These are phyloP conservation scores for Eupithecia vulgata DNA, from an alignment of 2,888 invertebrate genomes.

Conservation along the genomic window DNA sequence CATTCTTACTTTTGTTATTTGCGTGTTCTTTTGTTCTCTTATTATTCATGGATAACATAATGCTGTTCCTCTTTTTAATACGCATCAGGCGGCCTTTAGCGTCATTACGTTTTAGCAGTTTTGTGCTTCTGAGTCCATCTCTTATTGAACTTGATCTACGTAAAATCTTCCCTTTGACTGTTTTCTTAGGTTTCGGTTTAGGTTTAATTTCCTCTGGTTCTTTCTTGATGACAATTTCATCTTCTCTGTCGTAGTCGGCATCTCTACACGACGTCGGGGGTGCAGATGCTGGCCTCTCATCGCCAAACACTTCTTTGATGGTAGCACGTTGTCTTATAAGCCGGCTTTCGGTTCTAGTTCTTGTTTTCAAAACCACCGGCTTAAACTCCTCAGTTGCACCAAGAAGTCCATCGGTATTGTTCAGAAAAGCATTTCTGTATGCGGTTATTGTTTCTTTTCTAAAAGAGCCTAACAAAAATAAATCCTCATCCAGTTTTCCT, in stretches of 20 bases:
- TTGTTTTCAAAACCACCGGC: conserved; percentile 88
- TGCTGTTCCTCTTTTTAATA: conserved; percentile 77
- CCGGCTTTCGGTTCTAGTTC: conserved; percentile 90
- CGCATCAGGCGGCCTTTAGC: conserved; percentile 75
- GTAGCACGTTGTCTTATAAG: conserved; percentile 89
- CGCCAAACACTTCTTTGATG: conserved; percentile 92
- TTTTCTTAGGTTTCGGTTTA: conserved; percentile 74
- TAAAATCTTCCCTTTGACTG: conserved; percentile 69
- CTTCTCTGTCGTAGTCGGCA: conserved; percentile 65
- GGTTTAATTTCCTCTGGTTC: conserved; percentile 66
- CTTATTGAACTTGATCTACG: conserved; percentile 75
- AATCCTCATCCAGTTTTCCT: conserved; percentile 82
- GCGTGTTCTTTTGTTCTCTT: conserved; percentile 75
- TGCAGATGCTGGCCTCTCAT: conserved; percentile 91
- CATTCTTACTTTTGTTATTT: conserved; percentile 67
- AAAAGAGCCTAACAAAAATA: conserved; percentile 86
- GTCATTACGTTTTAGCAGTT: conserved; percentile 76
- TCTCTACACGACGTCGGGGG: conserved; percentile 87
- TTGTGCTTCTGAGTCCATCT: conserved; percentile 78
- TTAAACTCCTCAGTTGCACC: conserved; percentile 86
- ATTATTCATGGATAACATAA: conserved; percentile 72
- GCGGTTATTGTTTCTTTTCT: conserved; percentile 88
- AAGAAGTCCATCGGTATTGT: conserved; percentile 84
- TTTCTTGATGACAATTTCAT: conserved; percentile 62
- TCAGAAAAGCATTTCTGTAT: conserved; percentile 87